Conservation (phyloP, 2,888 invertebrate species). For the Cactoblastis cactorum region DNA sequence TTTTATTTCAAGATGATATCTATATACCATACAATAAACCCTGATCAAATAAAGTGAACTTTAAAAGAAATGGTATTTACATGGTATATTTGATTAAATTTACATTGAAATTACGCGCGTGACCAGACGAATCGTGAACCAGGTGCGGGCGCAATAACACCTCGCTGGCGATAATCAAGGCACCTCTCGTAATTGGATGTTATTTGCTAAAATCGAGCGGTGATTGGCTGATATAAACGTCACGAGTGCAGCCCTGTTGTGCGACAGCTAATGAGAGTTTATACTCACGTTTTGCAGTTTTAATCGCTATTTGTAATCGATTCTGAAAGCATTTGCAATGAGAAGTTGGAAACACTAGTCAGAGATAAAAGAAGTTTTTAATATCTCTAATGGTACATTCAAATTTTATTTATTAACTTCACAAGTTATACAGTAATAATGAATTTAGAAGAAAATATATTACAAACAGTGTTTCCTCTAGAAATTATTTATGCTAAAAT, state of each 20-base stretch:
- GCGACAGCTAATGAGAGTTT: constrained; percentile 2
- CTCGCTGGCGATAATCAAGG: constrained; percentile 70
- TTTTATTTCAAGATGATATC: too few relatives aligned
- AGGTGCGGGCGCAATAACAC: constrained; percentile 62
- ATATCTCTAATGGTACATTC: too few relatives aligned
- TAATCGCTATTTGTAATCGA: constrained; percentile 1
- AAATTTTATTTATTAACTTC: too few relatives aligned
- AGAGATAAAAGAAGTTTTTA: too few relatives aligned
- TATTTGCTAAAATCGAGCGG: constrained; percentile 62
- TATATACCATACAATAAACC: too few relatives aligned
- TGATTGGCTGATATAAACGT: constrained; percentile 63
- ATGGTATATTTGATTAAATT: constrained; percentile 31
- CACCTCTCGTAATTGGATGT: constrained; percentile 69
- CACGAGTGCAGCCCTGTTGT: constrained; percentile 27
- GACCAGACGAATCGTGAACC: constrained; percentile 66
- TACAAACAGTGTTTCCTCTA: too few relatives aligned
- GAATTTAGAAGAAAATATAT: too few relatives aligned
- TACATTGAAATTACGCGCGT: constrained; percentile 57
- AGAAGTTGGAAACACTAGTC: too few relatives aligned
- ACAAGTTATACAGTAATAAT: too few relatives aligned
- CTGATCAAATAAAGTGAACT: too few relatives aligned
- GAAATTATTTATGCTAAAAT: too few relatives aligned
- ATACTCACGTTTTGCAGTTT: constrained; percentile 9
- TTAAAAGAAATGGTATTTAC: background rate
- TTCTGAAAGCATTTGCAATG: background rate